Base-by-base conservation (phyloP, 2,113 vertebrate genomes). In the Clinocottus analis region DNA sequence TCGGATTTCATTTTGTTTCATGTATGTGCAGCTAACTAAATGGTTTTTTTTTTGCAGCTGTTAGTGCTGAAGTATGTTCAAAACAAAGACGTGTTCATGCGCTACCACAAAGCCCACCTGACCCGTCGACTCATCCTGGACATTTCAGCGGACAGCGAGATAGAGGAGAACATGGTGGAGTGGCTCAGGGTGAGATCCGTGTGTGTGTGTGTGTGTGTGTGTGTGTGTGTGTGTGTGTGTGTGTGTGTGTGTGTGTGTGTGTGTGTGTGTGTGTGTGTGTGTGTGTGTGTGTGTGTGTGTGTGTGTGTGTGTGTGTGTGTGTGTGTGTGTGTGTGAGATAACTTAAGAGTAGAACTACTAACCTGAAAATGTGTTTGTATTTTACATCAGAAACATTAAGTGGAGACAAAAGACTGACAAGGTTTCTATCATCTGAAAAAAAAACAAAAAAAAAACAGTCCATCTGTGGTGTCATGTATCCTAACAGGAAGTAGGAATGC, bases 41-140 rank as follows among this genome's bases (percentile, higher is more conserved):
- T 17, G 7, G 21, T 49, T 21, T 29, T 90, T 29, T 12, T 4
- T 84, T 16, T 84, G 75, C 93, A 99, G 98, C 94, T 99, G 77
- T 92, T 99, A 91, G 98, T 99, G 91, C 95, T 99, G 86, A 99
- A 99, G 84, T 99, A 99, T 23, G 98, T 99, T 85, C 98, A 99
- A 92, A 99, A 99, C 93, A 99, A 99, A 95, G 98, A 99, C 23
- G 98, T 99, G 82, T 99, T 99, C 92, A 99, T 99, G 98, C 94
- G 98, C 31, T 99, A 99, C 66, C 98, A 99, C 93, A 99, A 99
- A 95, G 98, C 98, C 83, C 98, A 99, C 80, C 93, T 99, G 89
- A 99, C 98, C 19, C 94, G 98, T 14, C 96, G 98, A 41, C 96
- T 99, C 87, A 99, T 99, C 94, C 87, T 99, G 84, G 98, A 99